Conservation (phyloP, 2,888 invertebrate genomes). For the Nomada hirtipes region DNA sequence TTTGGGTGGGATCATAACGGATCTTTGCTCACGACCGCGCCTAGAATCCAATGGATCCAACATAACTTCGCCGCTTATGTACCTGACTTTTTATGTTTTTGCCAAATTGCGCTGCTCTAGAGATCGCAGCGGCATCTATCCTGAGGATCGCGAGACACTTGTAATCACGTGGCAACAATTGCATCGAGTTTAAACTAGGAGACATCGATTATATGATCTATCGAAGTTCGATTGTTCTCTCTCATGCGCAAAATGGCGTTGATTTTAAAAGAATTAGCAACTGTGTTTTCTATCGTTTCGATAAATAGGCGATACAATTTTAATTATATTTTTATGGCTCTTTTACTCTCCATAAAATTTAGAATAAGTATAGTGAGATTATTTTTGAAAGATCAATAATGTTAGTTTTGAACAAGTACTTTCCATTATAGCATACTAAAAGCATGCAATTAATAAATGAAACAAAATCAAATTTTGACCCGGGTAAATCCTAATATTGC, state of each 20-base stretch:
- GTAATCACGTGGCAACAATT: constrained; percentile 34
- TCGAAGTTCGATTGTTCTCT: not conserved
- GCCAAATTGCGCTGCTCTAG: constrained; percentile 47
- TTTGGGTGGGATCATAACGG: constrained; percentile 78
- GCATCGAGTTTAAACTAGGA: constrained; percentile 30
- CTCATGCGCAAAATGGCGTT: not conserved
- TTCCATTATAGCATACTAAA: not conserved
- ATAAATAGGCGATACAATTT: no score
- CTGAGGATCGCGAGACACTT: constrained; percentile 40
- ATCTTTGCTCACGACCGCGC: constrained; percentile 76
- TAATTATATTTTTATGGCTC: no score
- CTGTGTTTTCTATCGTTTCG: no score
- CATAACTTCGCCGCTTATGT: constrained; percentile 66
- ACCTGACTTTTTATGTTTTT: constrained; percentile 64
- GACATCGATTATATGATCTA: constrained; percentile 30
- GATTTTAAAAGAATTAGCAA: not conserved
- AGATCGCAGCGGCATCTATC: constrained; percentile 67
- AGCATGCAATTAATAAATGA: no score
- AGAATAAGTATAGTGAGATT: not conserved
- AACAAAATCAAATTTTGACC: no score
- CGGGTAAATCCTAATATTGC: no score
- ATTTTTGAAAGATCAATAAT: not conserved
- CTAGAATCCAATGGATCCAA: constrained; percentile 76
- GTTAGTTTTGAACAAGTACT: not conserved
- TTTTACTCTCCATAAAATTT: not conserved